Evolutionary conservation across 2,888 invertebrate species (phyloP), one percentile per base, ranked within the genome.

Genomic region (Scaptomyza cyrtandrae): DNA sequence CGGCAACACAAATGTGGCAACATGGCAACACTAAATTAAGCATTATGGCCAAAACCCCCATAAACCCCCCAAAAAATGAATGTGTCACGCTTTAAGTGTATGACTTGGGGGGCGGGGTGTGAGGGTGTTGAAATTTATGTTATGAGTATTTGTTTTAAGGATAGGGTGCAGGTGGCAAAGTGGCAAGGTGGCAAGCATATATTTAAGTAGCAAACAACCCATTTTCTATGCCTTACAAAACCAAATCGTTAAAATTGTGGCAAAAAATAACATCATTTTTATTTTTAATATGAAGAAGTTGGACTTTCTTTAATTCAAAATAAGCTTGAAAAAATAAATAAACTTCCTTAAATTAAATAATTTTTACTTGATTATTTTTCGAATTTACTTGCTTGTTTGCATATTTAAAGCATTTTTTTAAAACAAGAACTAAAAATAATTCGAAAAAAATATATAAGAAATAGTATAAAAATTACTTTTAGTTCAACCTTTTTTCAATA

Each of bases 21-120:
- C 87, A 85, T 78, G 89, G 75, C 78, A 78, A 66, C 80, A 84
- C 82, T 84, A 86, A 86, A 88, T 88, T 84, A 88, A 89, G 70
- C 84, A 82, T 88, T 84, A 86, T 84, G 78, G 69, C 64, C 75
- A 58, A 60, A 50, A 35, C n/a, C n/a, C n/a, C n/a, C 33, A 33
- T 19, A 19, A 24, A 14, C 14, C 39, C 49, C 7, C 6, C 35
- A 10, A 33, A 6, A 11, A 63, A 59, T 65, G 77, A 82, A 79
- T 72, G 80, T 71, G 86, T 67, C 65, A 77, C 66, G 55, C 41
- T 57, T 68, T 24, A 37, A 11, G n/a, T 61, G 49, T 43, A 37
- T 24, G 41, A 9, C 39, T 37, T 29, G 52, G 31, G 41, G 24
- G 44, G 58, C 24, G 24, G 24, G 24, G 24, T 3, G 7, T 35